These are phyloP conservation scores for Hymenopus coronatus DNA, from an alignment of 2,888 invertebrate genomes.

Conservation along the genomic window DNA sequence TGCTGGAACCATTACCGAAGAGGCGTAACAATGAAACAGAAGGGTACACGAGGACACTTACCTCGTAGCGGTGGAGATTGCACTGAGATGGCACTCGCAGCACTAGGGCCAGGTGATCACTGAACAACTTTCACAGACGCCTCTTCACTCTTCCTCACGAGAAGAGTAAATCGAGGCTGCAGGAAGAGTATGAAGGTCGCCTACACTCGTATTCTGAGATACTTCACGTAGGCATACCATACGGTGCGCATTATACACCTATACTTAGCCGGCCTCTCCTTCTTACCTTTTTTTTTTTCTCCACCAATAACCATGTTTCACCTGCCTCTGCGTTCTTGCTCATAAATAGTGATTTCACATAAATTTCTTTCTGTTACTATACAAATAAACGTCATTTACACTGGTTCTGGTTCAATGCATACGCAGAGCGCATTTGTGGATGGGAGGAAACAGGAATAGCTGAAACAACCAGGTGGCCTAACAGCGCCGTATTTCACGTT, in stretches of 20 bases:
- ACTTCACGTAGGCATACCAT: background rate
- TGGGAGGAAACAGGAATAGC: too few relatives aligned
- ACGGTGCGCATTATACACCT: background rate
- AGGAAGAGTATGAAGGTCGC: background rate
- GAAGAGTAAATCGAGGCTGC: background rate
- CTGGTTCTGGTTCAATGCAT: too few relatives aligned
- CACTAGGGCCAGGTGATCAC: background rate
- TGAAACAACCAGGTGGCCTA: too few relatives aligned
- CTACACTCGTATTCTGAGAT: background rate
- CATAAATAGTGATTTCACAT: too few relatives aligned
- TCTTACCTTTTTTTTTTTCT: too few relatives aligned
- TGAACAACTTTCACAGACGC: background rate
- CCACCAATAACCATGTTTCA: too few relatives aligned
- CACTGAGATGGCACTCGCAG: background rate
- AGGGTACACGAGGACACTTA: background rate
- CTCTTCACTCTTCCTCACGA: background rate
- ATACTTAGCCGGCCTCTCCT: too few relatives aligned
- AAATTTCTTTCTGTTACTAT: too few relatives aligned
- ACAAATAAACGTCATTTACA: too few relatives aligned
- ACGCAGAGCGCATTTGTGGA: too few relatives aligned
- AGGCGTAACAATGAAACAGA: background rate
- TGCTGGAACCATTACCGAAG: background rate
- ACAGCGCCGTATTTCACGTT: too few relatives aligned
- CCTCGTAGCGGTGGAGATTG: background rate
- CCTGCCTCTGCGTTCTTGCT: too few relatives aligned